Base-by-base conservation (phyloP, 1,140 invertebrate genomes). In the Cydia amplana region DNA sequence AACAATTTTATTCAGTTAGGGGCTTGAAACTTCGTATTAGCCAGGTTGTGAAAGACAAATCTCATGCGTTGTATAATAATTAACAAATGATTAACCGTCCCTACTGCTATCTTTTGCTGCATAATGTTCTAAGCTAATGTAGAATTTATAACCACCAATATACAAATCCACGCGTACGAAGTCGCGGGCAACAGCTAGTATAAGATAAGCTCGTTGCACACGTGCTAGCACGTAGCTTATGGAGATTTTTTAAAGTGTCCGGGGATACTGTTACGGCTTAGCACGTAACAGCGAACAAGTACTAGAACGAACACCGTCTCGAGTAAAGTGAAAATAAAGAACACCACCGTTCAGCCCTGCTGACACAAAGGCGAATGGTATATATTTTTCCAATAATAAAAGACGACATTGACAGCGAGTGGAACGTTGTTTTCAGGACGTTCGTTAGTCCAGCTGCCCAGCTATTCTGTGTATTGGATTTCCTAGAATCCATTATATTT, bases 371-470 rank as follows among this genome's bases (percentile, higher is more conserved):
- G 20, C 20, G 55, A 60, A 60, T 60, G 20, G 55, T 60, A 23
- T 23, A 23, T 60, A 51, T 51, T 51, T 60, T 60, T 60, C 55
- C 55, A 60, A 60, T 60, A 23, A 60, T 60, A 60, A 60, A 60
- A 60, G 20, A 60, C 18, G 20, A 60, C 55, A 60, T 23, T 60
- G 9, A 23, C 55, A 60, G 55, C 55, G 55, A n/a, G 10, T 55
- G 51, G n/a, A 18, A 55, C 55, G 55, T 60, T 23, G 55, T 60
- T 60, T 60, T 23, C 55, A 60, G 18, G 4, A 23, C 55, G 55
- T 23, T 60, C 55, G 55, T 60, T 60, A 60, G 55, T 60, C 18
- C 20, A 60, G 20, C 55, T 20, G 55, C 23, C 18, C 20, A 60
- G 20, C 55, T 20, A 12, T 6, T 60, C 6, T 60, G 9, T 23